Base-by-base conservation (phyloP, 1,140 invertebrate genomes). In the Anadara kagoshimensis region DNA sequence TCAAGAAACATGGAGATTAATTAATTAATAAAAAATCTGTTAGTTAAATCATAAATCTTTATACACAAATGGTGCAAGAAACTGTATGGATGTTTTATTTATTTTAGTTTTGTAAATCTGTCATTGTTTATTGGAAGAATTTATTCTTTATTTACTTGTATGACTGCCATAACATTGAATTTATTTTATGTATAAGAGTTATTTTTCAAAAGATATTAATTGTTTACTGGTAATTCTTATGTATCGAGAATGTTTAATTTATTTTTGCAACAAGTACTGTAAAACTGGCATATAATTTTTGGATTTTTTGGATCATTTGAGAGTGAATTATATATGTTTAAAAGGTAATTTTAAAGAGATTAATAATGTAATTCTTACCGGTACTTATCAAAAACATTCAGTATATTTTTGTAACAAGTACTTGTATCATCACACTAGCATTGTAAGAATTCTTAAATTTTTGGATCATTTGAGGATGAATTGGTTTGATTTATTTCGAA, bases 1-100 rank as follows among this genome's bases (percentile, higher is more conserved):
- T 92, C 79, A 86, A 84, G 22, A 89, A 90, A 62, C 82, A 82
- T 43, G 78, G 74, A 20, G 22, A 62, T n/a, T 24, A 10, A 14
- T n/a, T 11, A 20, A 16, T 8, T 16, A 20, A 24, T 24, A n/a
- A 12, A 12, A n/a, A 24, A 20, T 8, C 51, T 24, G n/a, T 53
- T 53, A 20, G 51, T n/a, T n/a, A n/a, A n/a, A 16, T 53, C 51
- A n/a, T 10, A n/a, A 8, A 20, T 10, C 16, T n/a, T n/a, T n/a
- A n/a, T n/a, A n/a, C 12, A 10, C 12, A 18, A 18, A n/a, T 22
- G 45, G 59, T 44, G 59, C 59, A 44, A 41, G 59, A 43, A 62
- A 62, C 10, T 44, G 43, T 20, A 41, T 41, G 36, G 41, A 62
- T n/a, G 45, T 62, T 41, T n/a, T 43, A 41, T 41, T 62, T 44